Conservation (phyloP, 2,888 invertebrate genomes). For the Beris morrisii region DNA sequence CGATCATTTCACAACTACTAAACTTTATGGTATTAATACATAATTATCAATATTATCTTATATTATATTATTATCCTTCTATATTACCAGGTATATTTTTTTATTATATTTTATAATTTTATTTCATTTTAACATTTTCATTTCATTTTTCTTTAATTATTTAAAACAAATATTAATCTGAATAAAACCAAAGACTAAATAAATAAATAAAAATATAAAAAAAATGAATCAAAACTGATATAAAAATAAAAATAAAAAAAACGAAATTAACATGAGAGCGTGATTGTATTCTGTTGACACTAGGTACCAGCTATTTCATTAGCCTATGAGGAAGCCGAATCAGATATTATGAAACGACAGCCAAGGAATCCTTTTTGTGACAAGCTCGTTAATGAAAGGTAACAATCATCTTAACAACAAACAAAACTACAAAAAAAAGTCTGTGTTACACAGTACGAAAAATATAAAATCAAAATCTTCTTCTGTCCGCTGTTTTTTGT, state of each 20-base stretch:
- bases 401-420: constrained; percentile 53
- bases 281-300: constrained; percentile 30
- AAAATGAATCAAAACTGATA: constrained; percentile 2
- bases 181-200: neutral
- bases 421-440: constrained; percentile 17
- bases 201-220: constrained; percentile 3
- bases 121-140: constrained; percentile 1
- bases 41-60: too few relatives aligned
- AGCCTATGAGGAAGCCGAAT: constrained; percentile 97
- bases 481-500: constrained; percentile 11
- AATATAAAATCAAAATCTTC: neutral
- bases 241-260: neutral
- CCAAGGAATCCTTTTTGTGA: constrained; percentile 96
- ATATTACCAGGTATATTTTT: neutral
- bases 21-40: too few relatives aligned
- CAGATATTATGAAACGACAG: constrained; percentile 98
- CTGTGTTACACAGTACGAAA: neutral
- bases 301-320: constrained; percentile 86
- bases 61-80: too few relatives aligned
- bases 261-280: constrained; percentile 33
- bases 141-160: neutral
- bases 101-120: neutral
- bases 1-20: too few relatives aligned
- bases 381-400: constrained; percentile 99
- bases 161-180: neutral